A percentile compares a stretch with the other conserved stretches of the same genome.
phyloP scores from a whole-genome alignment of 2,113 vertebrate species.

The Blennius ocellaris region DNA sequence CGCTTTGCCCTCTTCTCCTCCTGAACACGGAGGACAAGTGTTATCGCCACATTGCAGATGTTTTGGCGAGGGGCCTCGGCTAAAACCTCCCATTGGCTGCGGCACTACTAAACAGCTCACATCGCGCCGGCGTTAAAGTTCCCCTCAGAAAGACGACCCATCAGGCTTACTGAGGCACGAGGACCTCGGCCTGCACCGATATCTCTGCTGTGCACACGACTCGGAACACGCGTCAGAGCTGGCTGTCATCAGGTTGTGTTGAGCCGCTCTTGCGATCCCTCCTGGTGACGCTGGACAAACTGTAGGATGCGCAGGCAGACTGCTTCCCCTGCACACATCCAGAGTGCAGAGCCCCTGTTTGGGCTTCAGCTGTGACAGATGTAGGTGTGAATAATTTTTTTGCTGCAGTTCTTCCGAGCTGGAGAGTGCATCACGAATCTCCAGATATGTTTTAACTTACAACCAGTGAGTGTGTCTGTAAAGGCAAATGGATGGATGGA shows the following conservation, averaged over 20 bases:
- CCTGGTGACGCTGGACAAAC: constrained; percentile 40
- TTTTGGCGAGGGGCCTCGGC: constrained; percentile 43
- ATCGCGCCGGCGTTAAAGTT: constrained; percentile 47
- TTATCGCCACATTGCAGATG: constrained; percentile 79
- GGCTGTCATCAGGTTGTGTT: constrained; percentile 38
- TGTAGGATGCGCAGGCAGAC: constrained; percentile 14
- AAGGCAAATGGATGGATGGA: not conserved
- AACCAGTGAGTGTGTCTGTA: constrained; percentile 23
- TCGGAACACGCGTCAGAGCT: constrained; percentile 37
- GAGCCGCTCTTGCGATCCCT: constrained; percentile 21
- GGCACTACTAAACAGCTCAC: constrained; percentile 45
- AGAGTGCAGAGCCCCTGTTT: not conserved
- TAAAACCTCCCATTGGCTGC: constrained; percentile 60
- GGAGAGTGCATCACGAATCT: constrained; percentile 21
- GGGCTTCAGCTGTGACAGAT: constrained; percentile 26
- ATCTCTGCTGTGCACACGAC: constrained; percentile 56
- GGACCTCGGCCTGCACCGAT: constrained; percentile 32
- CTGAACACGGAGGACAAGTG: constrained; percentile 60
- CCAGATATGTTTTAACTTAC: constrained; percentile 16
- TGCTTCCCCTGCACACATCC: not conserved
- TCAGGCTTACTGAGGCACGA: constrained; percentile 58
- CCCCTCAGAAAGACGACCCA: constrained; percentile 52
- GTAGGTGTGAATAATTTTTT: constrained; percentile 9
- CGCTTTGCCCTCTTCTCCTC: constrained; percentile 33
- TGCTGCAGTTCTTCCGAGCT: constrained; percentile 10